These are phyloP conservation scores for Ricordea florida DNA, from an alignment of 92 coral and sea anemone genomes.

Conservation along the genomic window DNA sequence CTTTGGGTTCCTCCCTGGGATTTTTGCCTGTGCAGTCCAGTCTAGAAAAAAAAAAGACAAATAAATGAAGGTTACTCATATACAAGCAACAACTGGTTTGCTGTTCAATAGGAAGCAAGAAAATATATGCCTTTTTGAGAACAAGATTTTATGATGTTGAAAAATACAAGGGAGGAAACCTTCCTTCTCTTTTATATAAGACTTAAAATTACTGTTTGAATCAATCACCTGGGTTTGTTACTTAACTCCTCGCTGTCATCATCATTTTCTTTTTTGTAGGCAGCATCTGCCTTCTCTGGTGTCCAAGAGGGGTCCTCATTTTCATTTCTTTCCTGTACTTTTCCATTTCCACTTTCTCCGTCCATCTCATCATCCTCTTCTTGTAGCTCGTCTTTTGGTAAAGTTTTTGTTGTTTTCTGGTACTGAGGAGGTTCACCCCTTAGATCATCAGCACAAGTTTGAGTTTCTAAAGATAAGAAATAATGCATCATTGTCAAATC, in stretches of 20 bases:
- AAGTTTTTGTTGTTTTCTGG: neutral
- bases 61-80: too few relatives aligned
- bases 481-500: conserved; percentile 8
- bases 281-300: conserved; percentile 37
- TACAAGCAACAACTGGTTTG: too few relatives aligned
- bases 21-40: conserved; percentile 27
- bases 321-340: neutral
- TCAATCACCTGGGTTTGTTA: conserved; percentile 31
- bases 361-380: too few relatives aligned
- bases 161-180: too few relatives aligned
- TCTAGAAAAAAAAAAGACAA: neutral
- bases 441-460: conserved; percentile 14
- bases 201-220: neutral
- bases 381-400: too few relatives aligned
- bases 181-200: too few relatives aligned
- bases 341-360: neutral
- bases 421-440: neutral
- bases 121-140: too few relatives aligned
- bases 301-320: conserved; percentile 47
- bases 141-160: too few relatives aligned
- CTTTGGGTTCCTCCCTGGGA: conserved; percentile 46
- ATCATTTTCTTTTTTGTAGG: conserved; percentile 33
- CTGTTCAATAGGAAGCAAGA: too few relatives aligned
- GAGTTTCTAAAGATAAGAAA: conserved; percentile 9
- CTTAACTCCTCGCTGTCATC: conserved; percentile 30